Conservation (phyloP, 2,888 invertebrate genomes). For the Osedax frankpressi region DNA sequence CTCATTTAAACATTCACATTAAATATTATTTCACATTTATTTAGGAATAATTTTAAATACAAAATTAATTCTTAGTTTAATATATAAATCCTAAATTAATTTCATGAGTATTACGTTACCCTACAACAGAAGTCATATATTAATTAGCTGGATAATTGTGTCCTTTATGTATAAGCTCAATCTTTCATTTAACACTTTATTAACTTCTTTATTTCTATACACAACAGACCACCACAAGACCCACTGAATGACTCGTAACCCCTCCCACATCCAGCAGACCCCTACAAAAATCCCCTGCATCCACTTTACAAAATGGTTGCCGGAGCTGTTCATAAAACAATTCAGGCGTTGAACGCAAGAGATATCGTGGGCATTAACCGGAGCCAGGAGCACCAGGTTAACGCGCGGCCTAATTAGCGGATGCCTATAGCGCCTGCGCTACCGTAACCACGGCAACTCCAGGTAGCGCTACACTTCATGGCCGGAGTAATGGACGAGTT, state of each 20-base stretch:
- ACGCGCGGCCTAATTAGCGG: background rate
- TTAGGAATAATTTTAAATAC: too few species aligned
- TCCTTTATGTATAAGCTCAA: too few species aligned
- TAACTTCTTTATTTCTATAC: too few species aligned
- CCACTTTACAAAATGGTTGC: background rate
- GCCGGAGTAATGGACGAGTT: slow-evolving; percentile 96
- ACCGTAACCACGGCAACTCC: background rate
- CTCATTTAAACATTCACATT: too few species aligned
- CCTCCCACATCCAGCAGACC: background rate
- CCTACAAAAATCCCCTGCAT: background rate
- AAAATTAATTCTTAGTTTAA: too few species aligned
- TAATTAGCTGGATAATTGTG: too few species aligned
- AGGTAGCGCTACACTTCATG: slow-evolving; percentile 67
- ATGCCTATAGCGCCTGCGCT: background rate
- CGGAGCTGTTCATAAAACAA: background rate
- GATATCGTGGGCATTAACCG: background rate
- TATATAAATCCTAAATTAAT: too few species aligned
- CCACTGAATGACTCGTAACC: background rate
- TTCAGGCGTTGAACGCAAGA: background rate
- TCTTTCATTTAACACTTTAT: too few species aligned
- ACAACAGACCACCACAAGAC: background rate
- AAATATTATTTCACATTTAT: too few species aligned
- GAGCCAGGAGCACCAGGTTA: background rate
- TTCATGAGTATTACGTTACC: too few species aligned
- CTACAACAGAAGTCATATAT: too few species aligned